phyloP scores from a whole-genome alignment of 2,888 invertebrate species.

The Germaria angustata region DNA sequence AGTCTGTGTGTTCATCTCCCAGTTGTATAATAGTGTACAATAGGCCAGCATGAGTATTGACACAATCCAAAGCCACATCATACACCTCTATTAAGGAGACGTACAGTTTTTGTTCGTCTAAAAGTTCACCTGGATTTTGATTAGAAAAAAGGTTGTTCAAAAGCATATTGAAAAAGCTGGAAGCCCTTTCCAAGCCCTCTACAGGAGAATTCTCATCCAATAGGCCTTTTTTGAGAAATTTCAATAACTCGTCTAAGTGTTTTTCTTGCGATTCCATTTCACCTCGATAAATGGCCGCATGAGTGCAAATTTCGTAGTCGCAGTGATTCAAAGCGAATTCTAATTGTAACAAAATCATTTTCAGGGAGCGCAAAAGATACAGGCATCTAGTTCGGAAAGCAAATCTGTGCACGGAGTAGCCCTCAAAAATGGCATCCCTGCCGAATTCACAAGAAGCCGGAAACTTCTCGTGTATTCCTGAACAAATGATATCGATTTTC shows the following conservation, averaged over 20 bases:
- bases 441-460: slow-evolving; percentile 88
- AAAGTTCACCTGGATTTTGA: slow-evolving; percentile 82
- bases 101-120: slow-evolving; percentile 85
- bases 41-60: slow-evolving; percentile 85
- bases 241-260: slow-evolving; percentile 91
- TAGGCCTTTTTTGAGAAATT: slow-evolving; percentile 92
- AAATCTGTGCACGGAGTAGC: slow-evolving; percentile 93
- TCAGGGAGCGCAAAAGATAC: slow-evolving; percentile 87
- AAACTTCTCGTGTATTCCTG: slow-evolving; percentile 92
- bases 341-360: slow-evolving; percentile 87
- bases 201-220: slow-evolving; percentile 96
- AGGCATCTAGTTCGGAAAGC: slow-evolving; percentile 89
- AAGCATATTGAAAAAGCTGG: slow-evolving; percentile 90
- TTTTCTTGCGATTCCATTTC: slow-evolving; percentile 96
- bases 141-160: slow-evolving; percentile 89
- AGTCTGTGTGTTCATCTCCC: slow-evolving; percentile 83
- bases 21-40: slow-evolving; percentile 82
- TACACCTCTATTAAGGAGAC: slow-evolving; percentile 81
- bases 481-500: slow-evolving; percentile 93
- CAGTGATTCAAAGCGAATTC: slow-evolving; percentile 88
- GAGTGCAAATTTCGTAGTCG: slow-evolving; percentile 89
- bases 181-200: slow-evolving; percentile 91
- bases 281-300: slow-evolving; percentile 90
- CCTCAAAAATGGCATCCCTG: slow-evolving; percentile 86
- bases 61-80: slow-evolving; percentile 85